Evolutionary conservation across 2,797 vertebrate genomes (phyloP).

Genomic region (Micromesistius poutassou): DNA sequence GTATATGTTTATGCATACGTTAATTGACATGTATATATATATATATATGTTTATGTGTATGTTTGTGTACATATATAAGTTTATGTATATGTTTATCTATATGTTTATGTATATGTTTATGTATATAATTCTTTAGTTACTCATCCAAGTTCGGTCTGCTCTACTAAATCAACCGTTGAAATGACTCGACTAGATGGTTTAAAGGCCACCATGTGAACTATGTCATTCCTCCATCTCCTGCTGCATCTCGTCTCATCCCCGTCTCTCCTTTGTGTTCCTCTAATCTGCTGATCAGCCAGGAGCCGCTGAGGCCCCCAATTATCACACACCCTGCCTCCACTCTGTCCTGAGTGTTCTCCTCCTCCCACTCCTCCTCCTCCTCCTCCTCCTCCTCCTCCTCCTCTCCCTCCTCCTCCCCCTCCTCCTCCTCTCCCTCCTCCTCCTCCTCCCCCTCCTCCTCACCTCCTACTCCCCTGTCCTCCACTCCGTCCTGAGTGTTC

Average conservation of each 20-base stretch:
- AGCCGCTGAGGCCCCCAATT: not conserved
- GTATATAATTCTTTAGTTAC: no score
- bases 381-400: not conserved
- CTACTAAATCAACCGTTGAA: not conserved
- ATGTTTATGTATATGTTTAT: no score
- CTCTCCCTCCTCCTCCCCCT: not conserved
- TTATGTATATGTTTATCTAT: no score
- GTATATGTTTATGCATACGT: no score
- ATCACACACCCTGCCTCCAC: not conserved
- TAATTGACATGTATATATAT: no score
- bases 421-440: no score
- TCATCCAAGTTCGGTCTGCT: no score
- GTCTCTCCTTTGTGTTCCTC: constrained; percentile 7
- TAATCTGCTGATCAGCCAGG: constrained; percentile 12
- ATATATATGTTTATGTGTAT: no score
- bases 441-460: not conserved
- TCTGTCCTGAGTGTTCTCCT: not conserved
- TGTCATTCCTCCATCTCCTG: not conserved
- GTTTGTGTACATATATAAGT: no score
- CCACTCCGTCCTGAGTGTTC: no score
- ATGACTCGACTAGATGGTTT: not conserved
- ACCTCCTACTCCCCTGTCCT: no score
- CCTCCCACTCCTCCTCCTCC: no score
- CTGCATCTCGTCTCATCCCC: not conserved
- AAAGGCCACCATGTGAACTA: not conserved